Evolutionary conservation across 1,140 invertebrate genomes (phyloP).

Genomic region (Drosophila dunni): DNA sequence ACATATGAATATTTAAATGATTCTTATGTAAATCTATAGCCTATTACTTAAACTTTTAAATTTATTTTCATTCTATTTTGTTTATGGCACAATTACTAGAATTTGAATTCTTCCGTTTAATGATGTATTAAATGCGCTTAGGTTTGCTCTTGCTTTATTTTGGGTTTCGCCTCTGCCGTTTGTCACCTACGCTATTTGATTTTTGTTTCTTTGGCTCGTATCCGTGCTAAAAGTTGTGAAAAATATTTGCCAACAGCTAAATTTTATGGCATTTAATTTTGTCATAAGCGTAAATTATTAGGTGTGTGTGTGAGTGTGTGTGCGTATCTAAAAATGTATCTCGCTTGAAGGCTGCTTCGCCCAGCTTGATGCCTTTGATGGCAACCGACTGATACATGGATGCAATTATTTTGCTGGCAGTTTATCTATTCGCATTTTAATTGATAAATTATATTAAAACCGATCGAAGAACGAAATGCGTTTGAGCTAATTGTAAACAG

Average conservation of each 20-base stretch:
- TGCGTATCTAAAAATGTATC: constrained; percentile 45
- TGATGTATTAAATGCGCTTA: constrained; percentile 27
- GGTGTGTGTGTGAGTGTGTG: constrained; percentile 8
- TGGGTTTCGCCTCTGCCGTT: constrained; percentile 51
- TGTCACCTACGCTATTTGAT: constrained; percentile 68
- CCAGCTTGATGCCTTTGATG: constrained; percentile 66
- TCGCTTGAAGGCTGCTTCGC: constrained; percentile 61
- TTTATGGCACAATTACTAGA: constrained; percentile 42
- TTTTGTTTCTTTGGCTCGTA: constrained; percentile 45
- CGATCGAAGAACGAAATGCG: constrained; percentile 3
- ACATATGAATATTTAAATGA: constrained; percentile 2
- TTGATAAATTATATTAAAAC: constrained; percentile 43
- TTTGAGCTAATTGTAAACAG: constrained; percentile 1
- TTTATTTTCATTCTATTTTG: constrained; percentile 41
- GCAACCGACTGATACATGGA: constrained; percentile 53
- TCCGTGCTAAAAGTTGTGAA: constrained; percentile 66
- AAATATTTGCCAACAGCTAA: constrained; percentile 69
- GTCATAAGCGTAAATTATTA: constrained; percentile 71
- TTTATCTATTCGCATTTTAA: constrained; percentile 55
- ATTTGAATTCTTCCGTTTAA: constrained; percentile 15
- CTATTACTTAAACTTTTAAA: constrained; percentile 16
- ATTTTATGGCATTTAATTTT: constrained; percentile 81
- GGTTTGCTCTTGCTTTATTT: constrained; percentile 22
- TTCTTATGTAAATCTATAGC: constrained; percentile 1
- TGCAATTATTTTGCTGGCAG: constrained; percentile 72